Evolutionary conservation across 2,888 invertebrate species (phyloP).

Genomic region (Dryadula phaetusa): DNA sequence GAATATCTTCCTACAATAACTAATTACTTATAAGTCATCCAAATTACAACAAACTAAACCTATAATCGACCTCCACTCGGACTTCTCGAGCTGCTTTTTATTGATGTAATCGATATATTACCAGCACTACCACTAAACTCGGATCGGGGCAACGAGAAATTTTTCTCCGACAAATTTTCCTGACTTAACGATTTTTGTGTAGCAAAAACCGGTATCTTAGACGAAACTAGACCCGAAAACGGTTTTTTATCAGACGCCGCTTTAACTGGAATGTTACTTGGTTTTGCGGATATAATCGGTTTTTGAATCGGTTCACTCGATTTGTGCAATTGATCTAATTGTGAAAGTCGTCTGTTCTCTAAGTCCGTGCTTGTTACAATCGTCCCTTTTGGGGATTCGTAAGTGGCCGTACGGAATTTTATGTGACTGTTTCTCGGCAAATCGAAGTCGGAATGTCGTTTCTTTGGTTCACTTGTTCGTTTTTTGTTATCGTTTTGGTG

Average conservation of each 20-base stretch:
- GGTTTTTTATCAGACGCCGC: slow-evolving; percentile 64
- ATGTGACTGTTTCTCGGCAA: slow-evolving; percentile 84
- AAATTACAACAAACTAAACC: slow-evolving; percentile 21
- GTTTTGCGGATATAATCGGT: slow-evolving; percentile 73
- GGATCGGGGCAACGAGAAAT: slow-evolving; percentile 71
- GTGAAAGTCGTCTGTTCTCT: slow-evolving; percentile 84
- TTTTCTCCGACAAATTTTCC: slow-evolving; percentile 75
- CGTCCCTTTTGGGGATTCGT: slow-evolving; percentile 84
- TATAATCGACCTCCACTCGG: slow-evolving; percentile 77
- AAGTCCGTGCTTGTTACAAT: slow-evolving; percentile 81
- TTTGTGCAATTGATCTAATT: slow-evolving; percentile 77
- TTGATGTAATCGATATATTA: slow-evolving; percentile 85
- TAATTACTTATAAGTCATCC: slow-evolving; percentile 11
- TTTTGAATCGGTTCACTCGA: slow-evolving; percentile 61
- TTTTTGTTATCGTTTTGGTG: slow-evolving; percentile 69
- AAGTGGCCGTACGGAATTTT: slow-evolving; percentile 86
- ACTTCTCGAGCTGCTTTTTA: slow-evolving; percentile 84
- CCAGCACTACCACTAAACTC: slow-evolving; percentile 74
- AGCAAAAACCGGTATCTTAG: slow-evolving; percentile 81
- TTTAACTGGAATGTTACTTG: slow-evolving; percentile 79
- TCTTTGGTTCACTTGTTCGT: slow-evolving; percentile 78
- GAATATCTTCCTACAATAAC: slow-evolving; percentile 25
- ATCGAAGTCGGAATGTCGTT: slow-evolving; percentile 80
- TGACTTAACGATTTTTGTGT: slow-evolving; percentile 80
- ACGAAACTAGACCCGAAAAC: slow-evolving; percentile 63